Conservation (phyloP, 37 sponge, comb jelly and placozoan genomes). For the Crambe crambe region DNA sequence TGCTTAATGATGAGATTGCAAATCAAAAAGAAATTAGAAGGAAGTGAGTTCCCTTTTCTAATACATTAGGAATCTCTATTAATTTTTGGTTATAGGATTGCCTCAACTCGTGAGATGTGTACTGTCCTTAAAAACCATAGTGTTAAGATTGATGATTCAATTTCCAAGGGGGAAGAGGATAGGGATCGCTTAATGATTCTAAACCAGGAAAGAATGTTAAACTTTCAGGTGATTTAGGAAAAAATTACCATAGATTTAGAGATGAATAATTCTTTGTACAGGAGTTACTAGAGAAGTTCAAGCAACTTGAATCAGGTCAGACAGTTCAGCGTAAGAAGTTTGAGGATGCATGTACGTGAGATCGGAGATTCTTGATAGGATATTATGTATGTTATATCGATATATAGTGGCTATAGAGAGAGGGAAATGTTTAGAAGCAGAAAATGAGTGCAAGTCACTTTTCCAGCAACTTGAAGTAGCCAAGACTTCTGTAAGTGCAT, state of each 20-base stretch:
- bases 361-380: no score
- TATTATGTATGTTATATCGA: no score
- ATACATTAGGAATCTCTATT: background rate
- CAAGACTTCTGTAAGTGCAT: background rate
- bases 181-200: constrained; percentile 9
- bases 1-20: constrained; percentile 51
- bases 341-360: constrained; percentile 35
- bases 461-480: background rate
- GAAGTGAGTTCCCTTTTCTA: constrained; percentile 34
- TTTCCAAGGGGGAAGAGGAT: constrained; percentile 29
- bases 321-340: constrained; percentile 6
- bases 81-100: constrained; percentile 32
- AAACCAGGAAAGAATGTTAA: constrained; percentile 8
- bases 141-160: constrained; percentile 49
- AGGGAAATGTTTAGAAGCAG: background rate
- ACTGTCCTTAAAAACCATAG: constrained; percentile 82
- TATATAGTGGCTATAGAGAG: background rate
- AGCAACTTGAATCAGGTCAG: constrained; percentile 25
- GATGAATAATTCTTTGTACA: background rate
- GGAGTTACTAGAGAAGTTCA: constrained; percentile 43
- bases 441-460: background rate
- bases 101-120: constrained; percentile 79
- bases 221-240: constrained; percentile 50
- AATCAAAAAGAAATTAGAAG: constrained; percentile 65
- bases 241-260: background rate